phyloP scores from a whole-genome alignment of 2,113 vertebrate genomes.

The Indicator maculatus region DNA sequence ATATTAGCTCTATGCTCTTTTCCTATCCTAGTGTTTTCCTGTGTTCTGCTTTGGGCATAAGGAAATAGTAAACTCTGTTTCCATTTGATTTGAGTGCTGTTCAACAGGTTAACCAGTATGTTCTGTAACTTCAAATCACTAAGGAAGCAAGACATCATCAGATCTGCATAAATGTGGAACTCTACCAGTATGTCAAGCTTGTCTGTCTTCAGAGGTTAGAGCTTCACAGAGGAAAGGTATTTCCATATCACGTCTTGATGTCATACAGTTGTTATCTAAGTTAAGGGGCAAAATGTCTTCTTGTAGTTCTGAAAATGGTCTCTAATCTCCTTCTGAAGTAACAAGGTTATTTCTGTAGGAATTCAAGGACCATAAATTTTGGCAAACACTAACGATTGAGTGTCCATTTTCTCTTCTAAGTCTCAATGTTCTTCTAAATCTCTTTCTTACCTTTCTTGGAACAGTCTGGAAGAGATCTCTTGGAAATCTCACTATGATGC shows the following conservation, averaged over 20 bases:
- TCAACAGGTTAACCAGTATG: constrained; percentile 15
- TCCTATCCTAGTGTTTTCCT: not conserved
- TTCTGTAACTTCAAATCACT: constrained; percentile 27
- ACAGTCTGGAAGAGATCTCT: not conserved
- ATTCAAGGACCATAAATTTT: not conserved
- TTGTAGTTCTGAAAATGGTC: not conserved
- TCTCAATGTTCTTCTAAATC: not conserved
- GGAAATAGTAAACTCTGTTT: not conserved
- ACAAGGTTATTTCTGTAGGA: not conserved
- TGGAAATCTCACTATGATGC: not conserved
- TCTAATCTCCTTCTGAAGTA: not conserved
- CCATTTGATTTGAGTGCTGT: not conserved
- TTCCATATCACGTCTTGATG: not conserved
- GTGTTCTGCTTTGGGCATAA: not conserved
- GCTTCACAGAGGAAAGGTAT: not conserved
- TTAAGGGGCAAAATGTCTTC: not conserved
- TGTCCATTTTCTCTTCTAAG: not conserved
- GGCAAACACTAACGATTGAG: not conserved
- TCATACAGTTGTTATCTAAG: not conserved
- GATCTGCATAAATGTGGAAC: constrained; percentile 1
- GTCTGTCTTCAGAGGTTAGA: constrained; percentile 14
- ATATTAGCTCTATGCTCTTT: not conserved
- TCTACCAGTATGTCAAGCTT: constrained; percentile 3
- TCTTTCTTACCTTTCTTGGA: not conserved
- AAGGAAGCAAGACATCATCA: not conserved